Conservation (phyloP, 2,797 vertebrate species). For the Capromys pilorides region DNA sequence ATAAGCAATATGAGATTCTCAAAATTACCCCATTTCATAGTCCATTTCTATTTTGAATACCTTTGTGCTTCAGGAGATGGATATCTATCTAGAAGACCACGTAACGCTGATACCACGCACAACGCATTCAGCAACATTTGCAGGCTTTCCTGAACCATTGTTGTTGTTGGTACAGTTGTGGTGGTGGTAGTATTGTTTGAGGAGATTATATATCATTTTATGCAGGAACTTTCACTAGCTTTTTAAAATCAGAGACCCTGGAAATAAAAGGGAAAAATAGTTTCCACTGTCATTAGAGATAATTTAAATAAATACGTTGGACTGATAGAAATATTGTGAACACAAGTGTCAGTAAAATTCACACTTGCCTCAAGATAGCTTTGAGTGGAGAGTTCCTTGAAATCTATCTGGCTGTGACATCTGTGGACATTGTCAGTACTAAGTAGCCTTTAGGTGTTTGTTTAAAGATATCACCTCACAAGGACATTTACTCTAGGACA, state of each 20-base stretch:
- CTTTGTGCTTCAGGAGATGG: background rate
- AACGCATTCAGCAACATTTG: background rate
- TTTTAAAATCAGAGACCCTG: slow-evolving; percentile 26
- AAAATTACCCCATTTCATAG: background rate
- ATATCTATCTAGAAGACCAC: background rate
- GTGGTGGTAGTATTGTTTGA: background rate
- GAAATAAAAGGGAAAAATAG: background rate
- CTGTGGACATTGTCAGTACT: slow-evolving; percentile 56
- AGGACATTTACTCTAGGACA: slow-evolving; percentile 35
- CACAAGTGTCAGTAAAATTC: slow-evolving; percentile 30
- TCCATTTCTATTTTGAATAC: slow-evolving; percentile 38
- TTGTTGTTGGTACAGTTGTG: background rate
- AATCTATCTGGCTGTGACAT: background rate
- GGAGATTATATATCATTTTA: background rate
- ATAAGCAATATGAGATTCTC: background rate
- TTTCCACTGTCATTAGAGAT: slow-evolving; percentile 30
- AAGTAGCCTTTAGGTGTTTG: slow-evolving; percentile 26
- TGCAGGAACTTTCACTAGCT: background rate
- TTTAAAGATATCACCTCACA: slow-evolving; percentile 47
- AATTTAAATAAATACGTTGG: slow-evolving; percentile 10
- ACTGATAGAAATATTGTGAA: slow-evolving; percentile 42
- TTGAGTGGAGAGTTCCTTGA: background rate
- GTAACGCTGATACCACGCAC: background rate
- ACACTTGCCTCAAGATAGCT: background rate
- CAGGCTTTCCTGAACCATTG: background rate